Base-by-base conservation (phyloP, 1,140 invertebrate species). In the Polypedilum pembai region DNA sequence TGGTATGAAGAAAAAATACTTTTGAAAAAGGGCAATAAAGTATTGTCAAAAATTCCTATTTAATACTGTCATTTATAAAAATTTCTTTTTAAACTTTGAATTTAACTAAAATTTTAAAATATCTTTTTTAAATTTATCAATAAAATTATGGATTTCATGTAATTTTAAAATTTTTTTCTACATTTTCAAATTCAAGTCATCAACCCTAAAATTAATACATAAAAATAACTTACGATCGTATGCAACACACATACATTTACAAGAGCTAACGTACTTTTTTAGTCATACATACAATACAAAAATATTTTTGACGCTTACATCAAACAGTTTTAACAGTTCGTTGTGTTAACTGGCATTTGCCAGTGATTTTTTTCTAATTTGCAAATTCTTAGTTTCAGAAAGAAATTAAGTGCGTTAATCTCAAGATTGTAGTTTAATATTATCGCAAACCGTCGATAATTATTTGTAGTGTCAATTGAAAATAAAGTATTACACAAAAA, bases 311-410 rank as follows among this genome's bases (percentile, higher is more conserved):
- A 18, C 65, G n/a, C n/a, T n/a, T n/a, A n/a, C 65, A 69, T 69
- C 65, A 69, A 69, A 69, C 65, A 18, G 65, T 69, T 69, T 69
- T 69, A 69, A 69, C 65, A 69, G 65, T 18, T 69, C 65, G 65
- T 21, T 18, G 65, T 21, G 65, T 18, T 18, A 69, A 69, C 65
- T 69, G 65, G 65, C 65, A 18, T n/a, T 21, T 69, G 65, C 65
- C 65, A 69, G 65, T 69, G 65, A 21, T 20, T 69, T 21, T 20
- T 66, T 20, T 56, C 4, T 12, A n/a, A n/a, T 56, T 56, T 56
- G 45, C 45, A 56, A 56, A 56, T 56, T n/a, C n/a, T 56, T 56
- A 3, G n/a, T 33, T 3, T 33, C 5, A 33, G 24, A 33, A 33
- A 33, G 5, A 33, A 33, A 33, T 33, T 33, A 33, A 33, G 5